Percentiles rank a stretch among this genome's conserved stretches.
These are phyloP conservation scores for Paramisgurnus dabryanus DNA, from an alignment of 2,113 vertebrate genomes.

Conservation along the genomic window DNA sequence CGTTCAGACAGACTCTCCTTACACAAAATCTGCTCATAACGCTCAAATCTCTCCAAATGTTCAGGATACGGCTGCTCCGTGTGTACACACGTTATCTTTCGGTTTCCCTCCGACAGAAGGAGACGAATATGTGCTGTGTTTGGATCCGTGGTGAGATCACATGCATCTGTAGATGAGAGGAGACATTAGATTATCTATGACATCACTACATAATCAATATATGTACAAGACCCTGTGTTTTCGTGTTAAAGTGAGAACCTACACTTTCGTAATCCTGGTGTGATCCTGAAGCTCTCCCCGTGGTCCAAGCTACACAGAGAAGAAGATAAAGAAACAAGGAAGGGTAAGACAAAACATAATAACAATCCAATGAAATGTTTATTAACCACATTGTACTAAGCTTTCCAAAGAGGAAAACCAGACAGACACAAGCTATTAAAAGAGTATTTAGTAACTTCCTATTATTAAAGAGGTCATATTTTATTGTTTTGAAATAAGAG, in stretches of 20 bases:
- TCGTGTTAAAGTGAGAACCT: neutral
- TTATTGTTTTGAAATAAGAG: too few relatives aligned
- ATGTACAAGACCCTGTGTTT: neutral
- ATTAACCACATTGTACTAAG: too few relatives aligned
- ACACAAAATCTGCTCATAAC: neutral
- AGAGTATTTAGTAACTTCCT: too few relatives aligned
- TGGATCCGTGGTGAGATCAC: neutral
- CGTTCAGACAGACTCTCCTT: neutral
- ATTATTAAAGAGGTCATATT: too few relatives aligned
- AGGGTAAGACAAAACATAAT: neutral
- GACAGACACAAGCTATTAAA: too few relatives aligned
- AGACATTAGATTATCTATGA: neutral
- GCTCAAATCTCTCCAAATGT: neutral
- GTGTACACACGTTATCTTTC: neutral
- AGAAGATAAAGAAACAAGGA: neutral
- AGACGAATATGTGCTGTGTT: constrained; percentile 2
- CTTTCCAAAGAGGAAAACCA: too few relatives aligned
- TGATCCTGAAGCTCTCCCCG: neutral
- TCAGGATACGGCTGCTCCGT: neutral
- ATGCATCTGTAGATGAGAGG: neutral
- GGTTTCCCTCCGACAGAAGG: neutral
- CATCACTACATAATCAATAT: neutral
- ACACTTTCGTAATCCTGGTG: neutral
- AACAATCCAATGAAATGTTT: neutral
- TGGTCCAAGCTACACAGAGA: neutral